These are phyloP conservation scores for Protodeltote pygarga DNA, from an alignment of 2,888 invertebrate genomes.

Conservation along the genomic window DNA sequence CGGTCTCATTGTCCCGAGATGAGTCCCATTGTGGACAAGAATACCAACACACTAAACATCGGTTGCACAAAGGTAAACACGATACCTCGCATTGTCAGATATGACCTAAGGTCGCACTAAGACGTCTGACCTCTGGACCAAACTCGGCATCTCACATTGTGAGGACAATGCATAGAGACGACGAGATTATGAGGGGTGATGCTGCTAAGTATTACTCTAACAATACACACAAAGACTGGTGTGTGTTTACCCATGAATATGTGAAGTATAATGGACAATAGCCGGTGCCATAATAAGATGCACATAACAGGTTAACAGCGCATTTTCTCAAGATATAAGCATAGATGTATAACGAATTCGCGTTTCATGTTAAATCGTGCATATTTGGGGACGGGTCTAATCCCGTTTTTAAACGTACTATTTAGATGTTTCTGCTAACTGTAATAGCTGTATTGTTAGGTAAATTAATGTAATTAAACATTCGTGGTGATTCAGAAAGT, in stretches of 20 bases:
- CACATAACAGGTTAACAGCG: slow-evolving; percentile 80
- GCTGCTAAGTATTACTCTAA: slow-evolving; percentile 82
- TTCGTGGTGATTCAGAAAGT: slow-evolving; percentile 53
- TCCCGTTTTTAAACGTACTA: slow-evolving; percentile 78
- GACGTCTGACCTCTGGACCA: slow-evolving; percentile 76
- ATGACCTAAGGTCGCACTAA: slow-evolving; percentile 79
- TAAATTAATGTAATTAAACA: slow-evolving; percentile 76
- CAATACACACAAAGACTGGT: slow-evolving; percentile 81
- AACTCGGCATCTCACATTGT: slow-evolving; percentile 69
- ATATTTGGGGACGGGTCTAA: slow-evolving; percentile 72
- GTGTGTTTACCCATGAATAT: slow-evolving; percentile 87
- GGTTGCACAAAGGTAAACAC: slow-evolving; percentile 75
- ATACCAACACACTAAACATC: slow-evolving; percentile 63
- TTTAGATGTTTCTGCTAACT: slow-evolving; percentile 80
- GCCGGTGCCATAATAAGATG: slow-evolving; percentile 78
- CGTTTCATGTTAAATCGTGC: slow-evolving; percentile 85
- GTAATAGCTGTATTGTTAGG: slow-evolving; percentile 75
- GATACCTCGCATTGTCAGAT: slow-evolving; percentile 69
- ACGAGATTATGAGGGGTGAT: slow-evolving; percentile 81
- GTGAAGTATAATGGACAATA: slow-evolving; percentile 79
- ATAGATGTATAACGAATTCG: slow-evolving; percentile 86
- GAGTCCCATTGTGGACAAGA: slow-evolving; percentile 60
- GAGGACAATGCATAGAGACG: slow-evolving; percentile 72
- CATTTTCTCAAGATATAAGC: slow-evolving; percentile 83
- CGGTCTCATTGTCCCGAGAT: slow-evolving; percentile 68